Evolutionary conservation across 2,888 invertebrate genomes (phyloP).

Genomic region (Drosophila anceps): DNA sequence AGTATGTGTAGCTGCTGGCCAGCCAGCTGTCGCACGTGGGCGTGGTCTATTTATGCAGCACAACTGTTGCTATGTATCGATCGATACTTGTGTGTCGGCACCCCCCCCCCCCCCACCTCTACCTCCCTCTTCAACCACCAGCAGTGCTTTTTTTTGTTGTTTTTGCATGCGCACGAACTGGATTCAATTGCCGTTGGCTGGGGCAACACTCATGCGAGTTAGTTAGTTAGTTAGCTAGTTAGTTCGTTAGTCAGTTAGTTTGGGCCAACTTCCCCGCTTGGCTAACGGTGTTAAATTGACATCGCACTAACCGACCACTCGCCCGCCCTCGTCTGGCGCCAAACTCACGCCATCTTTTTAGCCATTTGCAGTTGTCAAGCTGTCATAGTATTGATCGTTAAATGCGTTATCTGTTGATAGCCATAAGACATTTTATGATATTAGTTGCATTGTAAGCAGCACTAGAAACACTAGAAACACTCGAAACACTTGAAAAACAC

Average conservation of each 20-base stretch:
- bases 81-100: constrained; percentile 26
- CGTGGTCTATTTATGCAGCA: constrained; percentile 73
- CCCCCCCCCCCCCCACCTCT: background rate
- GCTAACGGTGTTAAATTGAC: constrained; percentile 67
- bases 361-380: constrained; percentile 72
- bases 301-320: constrained; percentile 20
- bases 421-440: constrained; percentile 76
- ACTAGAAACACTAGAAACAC: constrained; percentile 9
- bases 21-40: constrained; percentile 59
- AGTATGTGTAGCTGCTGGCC: constrained; percentile 25
- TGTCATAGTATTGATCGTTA: constrained; percentile 75
- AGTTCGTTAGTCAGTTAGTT: constrained; percentile 41
- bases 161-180: constrained; percentile 62
- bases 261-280: constrained; percentile 53
- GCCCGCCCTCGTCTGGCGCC: constrained; percentile 13
- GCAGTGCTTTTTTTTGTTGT: constrained; percentile 19
- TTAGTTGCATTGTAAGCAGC: constrained; percentile 67
- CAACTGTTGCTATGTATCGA: constrained; percentile 58
- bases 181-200: constrained; percentile 63
- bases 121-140: background rate
- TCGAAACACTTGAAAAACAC: constrained; percentile 36
- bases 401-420: constrained; percentile 78
- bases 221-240: constrained; percentile 53
- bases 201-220: constrained; percentile 54
- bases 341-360: constrained; percentile 55